phyloP scores from a whole-genome alignment of 1,140 invertebrate species.

The Macrobrachium rosenbergii region DNA sequence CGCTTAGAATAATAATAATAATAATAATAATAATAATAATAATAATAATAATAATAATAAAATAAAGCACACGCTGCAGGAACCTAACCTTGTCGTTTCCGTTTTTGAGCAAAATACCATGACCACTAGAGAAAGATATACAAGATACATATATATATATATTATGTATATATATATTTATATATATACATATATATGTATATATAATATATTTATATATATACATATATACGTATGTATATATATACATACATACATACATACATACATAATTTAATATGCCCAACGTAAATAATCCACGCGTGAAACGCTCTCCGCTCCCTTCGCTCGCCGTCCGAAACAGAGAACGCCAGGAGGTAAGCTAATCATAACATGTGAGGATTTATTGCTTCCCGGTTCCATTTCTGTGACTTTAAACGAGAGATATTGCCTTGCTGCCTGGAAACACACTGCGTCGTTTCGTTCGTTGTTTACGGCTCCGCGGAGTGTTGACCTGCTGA shows the following conservation, averaged over 20 bases:
- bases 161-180: neutral
- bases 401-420: too few species aligned
- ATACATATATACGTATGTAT: neutral
- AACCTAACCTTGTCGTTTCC: too few species aligned
- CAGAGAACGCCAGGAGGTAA: neutral
- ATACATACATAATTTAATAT: too few species aligned
- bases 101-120: too few species aligned
- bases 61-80: neutral
- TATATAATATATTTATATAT: neutral
- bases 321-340: neutral
- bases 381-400: neutral
- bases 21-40: neutral
- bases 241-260: neutral
- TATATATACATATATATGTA: conserved; percentile 5
- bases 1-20: neutral
- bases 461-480: too few species aligned
- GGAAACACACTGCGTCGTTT: too few species aligned
- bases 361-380: neutral
- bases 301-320: too few species aligned
- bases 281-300: too few species aligned
- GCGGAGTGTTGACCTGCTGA: neutral
- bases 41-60: neutral
- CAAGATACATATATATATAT: too few species aligned
- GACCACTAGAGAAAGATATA: too few species aligned
- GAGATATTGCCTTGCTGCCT: too few species aligned